A percentile compares a stretch with the other conserved stretches of the same genome.
Evolutionary conservation across 2,888 invertebrate genomes (phyloP).

Genomic region (Scotopteryx bipunctaria): DNA sequence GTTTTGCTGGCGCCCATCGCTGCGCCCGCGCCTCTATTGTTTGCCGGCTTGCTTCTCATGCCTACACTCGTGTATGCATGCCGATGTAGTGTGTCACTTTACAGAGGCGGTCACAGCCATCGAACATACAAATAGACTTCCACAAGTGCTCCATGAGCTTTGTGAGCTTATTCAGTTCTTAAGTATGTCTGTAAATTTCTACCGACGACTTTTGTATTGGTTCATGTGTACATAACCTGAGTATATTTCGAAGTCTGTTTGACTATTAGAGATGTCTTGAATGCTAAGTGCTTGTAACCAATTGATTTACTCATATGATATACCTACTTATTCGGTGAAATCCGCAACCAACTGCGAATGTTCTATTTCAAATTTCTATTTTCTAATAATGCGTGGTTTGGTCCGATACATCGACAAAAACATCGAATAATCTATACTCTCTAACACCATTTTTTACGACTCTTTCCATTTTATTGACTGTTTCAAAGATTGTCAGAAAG

Average conservation of each 20-base stretch:
- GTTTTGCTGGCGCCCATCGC: slow-evolving; percentile 67
- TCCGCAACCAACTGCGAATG: not conserved
- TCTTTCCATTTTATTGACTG: not conserved
- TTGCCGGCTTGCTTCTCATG: slow-evolving; percentile 33
- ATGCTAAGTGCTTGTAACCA: not conserved
- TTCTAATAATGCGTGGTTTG: not conserved
- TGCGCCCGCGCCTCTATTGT: slow-evolving; percentile 54
- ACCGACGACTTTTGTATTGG: no score
- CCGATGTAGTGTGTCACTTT: slow-evolving; percentile 45
- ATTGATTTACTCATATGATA: not conserved
- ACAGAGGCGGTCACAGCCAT: not conserved
- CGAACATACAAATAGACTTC: not conserved
- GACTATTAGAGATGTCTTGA: not conserved
- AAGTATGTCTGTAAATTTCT: no score
- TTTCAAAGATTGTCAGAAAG: not conserved
- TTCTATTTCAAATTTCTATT: not conserved
- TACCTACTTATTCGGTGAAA: no score
- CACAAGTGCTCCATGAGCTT: not conserved
- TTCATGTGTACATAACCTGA: not conserved
- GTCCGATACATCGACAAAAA: not conserved
- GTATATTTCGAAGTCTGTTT: not conserved
- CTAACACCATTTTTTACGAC: not conserved
- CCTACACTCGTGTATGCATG: slow-evolving; percentile 36
- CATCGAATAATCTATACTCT: not conserved
- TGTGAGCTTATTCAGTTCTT: not conserved